Percentiles rank a stretch among this genome's conserved stretches.
These are phyloP conservation scores for Mesorhabditis sp. DNA, from an alignment of 2,888 invertebrate species.

Conservation along the genomic window DNA sequence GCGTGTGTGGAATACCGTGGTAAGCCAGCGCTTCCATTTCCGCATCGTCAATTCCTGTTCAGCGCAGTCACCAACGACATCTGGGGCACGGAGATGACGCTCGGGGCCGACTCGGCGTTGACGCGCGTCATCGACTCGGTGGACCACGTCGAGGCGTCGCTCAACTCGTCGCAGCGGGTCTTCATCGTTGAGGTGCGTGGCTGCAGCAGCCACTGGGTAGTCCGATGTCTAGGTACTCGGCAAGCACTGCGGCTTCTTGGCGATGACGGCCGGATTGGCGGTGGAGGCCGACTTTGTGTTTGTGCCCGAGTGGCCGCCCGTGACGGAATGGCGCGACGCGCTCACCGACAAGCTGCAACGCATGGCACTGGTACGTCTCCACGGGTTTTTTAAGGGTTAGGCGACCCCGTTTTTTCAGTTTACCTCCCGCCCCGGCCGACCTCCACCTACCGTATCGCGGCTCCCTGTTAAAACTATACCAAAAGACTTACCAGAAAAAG, in stretches of 20 bases:
- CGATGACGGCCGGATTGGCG: slow-evolving; percentile 85
- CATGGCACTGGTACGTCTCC: too few relatives aligned
- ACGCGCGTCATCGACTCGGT: slow-evolving; percentile 95
- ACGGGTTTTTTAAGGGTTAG: too few relatives aligned
- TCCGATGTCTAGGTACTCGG: slow-evolving; percentile 76
- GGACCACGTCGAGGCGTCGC: slow-evolving; percentile 93
- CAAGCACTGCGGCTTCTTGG: slow-evolving; percentile 96
- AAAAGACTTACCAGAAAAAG: too few relatives aligned
- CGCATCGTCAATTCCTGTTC: not conserved
- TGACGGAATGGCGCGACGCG: slow-evolving; percentile 80
- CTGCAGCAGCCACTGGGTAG: too few relatives aligned
- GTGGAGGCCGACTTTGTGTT: slow-evolving; percentile 94
- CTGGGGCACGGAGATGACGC: slow-evolving; percentile 99
- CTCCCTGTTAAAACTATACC: too few relatives aligned
- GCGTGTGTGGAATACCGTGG: too few relatives aligned
- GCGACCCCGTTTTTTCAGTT: too few relatives aligned
- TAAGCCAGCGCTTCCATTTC: too few relatives aligned
- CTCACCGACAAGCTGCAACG: slow-evolving; percentile 80
- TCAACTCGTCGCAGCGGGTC: slow-evolving; percentile 91
- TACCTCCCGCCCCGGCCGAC: too few relatives aligned
- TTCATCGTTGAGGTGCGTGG: slow-evolving; percentile 81
- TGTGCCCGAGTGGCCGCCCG: slow-evolving; percentile 92
- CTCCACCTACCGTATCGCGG: too few relatives aligned
- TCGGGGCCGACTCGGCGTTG: slow-evolving; percentile 88
- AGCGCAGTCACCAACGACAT: slow-evolving; percentile 70